Conservation (phyloP, 2,888 invertebrate genomes). For the Eristalis tenax region DNA sequence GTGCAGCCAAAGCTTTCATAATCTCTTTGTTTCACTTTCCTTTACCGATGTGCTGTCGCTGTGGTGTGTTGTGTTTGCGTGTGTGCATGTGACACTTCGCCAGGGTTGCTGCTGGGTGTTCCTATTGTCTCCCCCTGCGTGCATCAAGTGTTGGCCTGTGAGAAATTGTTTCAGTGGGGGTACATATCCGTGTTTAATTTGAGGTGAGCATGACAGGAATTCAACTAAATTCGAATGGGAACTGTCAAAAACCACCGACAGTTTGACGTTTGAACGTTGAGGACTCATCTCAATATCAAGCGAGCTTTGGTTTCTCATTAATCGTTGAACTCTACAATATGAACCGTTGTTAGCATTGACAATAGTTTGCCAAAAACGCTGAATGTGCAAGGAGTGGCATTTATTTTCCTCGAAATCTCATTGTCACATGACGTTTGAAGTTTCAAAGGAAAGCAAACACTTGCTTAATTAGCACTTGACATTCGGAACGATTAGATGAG, state of each 20-base stretch:
- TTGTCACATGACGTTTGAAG: neutral
- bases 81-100: slow-evolving; percentile 36
- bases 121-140: slow-evolving; percentile 11
- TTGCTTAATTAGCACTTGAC: neutral
- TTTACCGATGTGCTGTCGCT: slow-evolving; percentile 22
- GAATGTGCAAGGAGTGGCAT: neutral
- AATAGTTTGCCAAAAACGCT: neutral
- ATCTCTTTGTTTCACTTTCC: slow-evolving; percentile 63
- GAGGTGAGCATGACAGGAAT: neutral
- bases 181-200: neutral
- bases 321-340: neutral
- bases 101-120: slow-evolving; percentile 20
- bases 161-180: neutral
- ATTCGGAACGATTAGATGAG: neutral
- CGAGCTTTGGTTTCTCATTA: neutral
- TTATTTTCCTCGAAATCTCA: neutral
- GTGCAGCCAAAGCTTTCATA: slow-evolving; percentile 59
- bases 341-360: neutral
- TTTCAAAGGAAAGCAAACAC: neutral
- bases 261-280: neutral
- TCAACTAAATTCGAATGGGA: neutral
- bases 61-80: slow-evolving; percentile 8
- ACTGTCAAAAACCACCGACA: neutral
- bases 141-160: neutral
- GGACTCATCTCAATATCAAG: neutral